Evolutionary conservation across 2,888 invertebrate species (phyloP), one percentile per base, ranked within the genome.

Genomic region (Zaprionus bogoriensis): DNA sequence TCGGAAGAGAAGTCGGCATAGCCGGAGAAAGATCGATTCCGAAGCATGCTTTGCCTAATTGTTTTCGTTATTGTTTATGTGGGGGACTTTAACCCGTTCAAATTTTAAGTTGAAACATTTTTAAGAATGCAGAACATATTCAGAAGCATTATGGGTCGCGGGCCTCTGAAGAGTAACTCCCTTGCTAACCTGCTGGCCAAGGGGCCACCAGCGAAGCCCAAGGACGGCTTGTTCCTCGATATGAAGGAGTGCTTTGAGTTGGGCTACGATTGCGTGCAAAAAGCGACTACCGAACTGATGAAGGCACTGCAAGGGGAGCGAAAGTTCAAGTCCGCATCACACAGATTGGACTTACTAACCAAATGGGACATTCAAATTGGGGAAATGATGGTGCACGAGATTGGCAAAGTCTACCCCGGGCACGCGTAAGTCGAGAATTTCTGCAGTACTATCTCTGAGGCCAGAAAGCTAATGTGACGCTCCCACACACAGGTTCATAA

Each of bases 311-410:
- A 32, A 1, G 17, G 6, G 10, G 44, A 47, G 32, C 6, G 5
- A 2, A n/a, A n/a, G 17, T 3, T 14, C 9, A 10, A n/a, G 27
- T 25, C 32, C 32, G 4, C 17, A 1, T 6, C 95, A 19, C 93
- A 3, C 98, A 98, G 91, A 93, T 94, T 4, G 93, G 94, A 99
- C 92, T 93, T 99, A 64, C 98, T 99, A 0, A 99, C 98, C 0
- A 97, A 96, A 92, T 96, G 97, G 14, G 98, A 99, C 90, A 94
- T 95, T 88, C 94, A 95, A 88, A 97, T 99, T 0, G 99, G 99
- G 91, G 93, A 95, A 71, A 91, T 96, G 6, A 91, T 99, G 10
- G 95, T 98, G 51, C 92, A 92, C 4, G 94, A 94, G 5, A 91
- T 97, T 30, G 92, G 92, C 1, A 91, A 93, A 47, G 91, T 92